phyloP scores from a whole-genome alignment of 2,888 invertebrate genomes.

The Epinotia bilunana region DNA sequence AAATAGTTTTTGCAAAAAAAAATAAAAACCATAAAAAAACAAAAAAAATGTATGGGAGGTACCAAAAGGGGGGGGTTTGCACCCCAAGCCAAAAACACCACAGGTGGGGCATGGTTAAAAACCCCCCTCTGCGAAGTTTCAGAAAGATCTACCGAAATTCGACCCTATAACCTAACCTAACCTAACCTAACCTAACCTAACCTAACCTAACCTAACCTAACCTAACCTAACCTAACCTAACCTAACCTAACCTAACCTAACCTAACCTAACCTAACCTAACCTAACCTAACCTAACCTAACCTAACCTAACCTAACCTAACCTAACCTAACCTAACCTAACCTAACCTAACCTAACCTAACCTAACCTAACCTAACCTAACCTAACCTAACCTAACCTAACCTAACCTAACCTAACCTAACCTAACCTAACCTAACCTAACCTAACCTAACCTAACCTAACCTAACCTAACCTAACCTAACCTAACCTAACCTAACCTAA shows the following conservation, averaged over 20 bases:
- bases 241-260: constrained; percentile 7
- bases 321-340: constrained; percentile 1
- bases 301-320: constrained; percentile 5
- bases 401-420: constrained; percentile 5
- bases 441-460: constrained; percentile 3
- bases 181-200: constrained; percentile 7
- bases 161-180: constrained; percentile 7
- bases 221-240: constrained; percentile 5
- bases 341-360: constrained; percentile 7
- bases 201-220: constrained; percentile 5
- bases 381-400: constrained; percentile 5
- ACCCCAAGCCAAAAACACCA: no score
- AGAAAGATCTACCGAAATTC: no score
- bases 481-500: constrained; percentile 7
- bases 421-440: constrained; percentile 7
- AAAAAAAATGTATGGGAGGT: no score
- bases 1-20: no score
- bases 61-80: no score
- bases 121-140: no score
- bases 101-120: no score
- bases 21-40: no score
- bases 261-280: constrained; percentile 7
- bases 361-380: constrained; percentile 5
- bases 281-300: constrained; percentile 7
- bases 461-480: constrained; percentile 5